Percentiles rank a stretch among this genome's conserved stretches.
phyloP scores from a whole-genome alignment of 2,888 invertebrate genomes.

The Auanema sp. region DNA sequence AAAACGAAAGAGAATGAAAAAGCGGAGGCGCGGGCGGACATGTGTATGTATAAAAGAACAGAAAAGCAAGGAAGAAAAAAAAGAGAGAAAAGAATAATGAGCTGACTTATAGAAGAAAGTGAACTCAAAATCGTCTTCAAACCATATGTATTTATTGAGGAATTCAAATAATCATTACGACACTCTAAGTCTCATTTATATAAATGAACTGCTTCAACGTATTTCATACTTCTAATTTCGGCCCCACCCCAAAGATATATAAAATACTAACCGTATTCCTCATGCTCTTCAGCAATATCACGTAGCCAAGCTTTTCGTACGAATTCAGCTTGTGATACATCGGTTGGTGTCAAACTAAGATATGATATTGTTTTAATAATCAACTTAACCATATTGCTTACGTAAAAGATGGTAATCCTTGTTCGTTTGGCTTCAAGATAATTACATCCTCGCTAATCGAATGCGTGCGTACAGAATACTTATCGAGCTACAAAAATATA shows the following conservation, averaged over 20 bases:
- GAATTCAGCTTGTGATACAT: slow-evolving; percentile 45
- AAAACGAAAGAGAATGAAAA: neutral
- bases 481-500: slow-evolving; percentile 61
- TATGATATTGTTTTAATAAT: too few species aligned
- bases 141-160: too few species aligned
- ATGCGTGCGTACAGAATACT: slow-evolving; percentile 64
- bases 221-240: neutral
- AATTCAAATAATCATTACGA: too few species aligned
- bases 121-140: too few species aligned
- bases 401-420: slow-evolving; percentile 51
- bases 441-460: slow-evolving; percentile 63
- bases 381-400: slow-evolving; percentile 2
- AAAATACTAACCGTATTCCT: slow-evolving; percentile 59
- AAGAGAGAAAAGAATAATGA: too few species aligned
- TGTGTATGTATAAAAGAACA: too few species aligned
- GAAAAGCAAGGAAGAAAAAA: too few species aligned
- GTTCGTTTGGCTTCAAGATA: slow-evolving; percentile 55
- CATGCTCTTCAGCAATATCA: slow-evolving; percentile 65
- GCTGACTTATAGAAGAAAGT: too few species aligned
- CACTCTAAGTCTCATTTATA: too few species aligned
- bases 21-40: neutral
- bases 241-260: neutral
- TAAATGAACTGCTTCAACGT: too few species aligned
- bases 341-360: slow-evolving; percentile 56
- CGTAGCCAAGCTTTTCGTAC: slow-evolving; percentile 66